phyloP scores from a whole-genome alignment of 2,888 invertebrate species.

The Physocephala rufipes region DNA sequence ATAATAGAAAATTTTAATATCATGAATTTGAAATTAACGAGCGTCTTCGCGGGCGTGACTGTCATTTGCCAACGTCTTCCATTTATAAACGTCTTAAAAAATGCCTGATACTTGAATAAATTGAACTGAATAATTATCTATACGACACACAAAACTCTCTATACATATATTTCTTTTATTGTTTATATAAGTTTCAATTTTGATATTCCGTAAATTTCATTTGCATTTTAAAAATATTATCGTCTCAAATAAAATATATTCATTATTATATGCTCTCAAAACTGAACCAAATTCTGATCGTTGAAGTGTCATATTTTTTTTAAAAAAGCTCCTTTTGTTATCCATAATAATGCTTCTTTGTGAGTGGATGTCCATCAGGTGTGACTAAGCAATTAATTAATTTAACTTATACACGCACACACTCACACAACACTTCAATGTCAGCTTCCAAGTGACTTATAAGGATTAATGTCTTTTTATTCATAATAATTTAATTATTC shows the following conservation, averaged over 20 bases:
- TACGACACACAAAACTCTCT: neutral
- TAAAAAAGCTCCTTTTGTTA: neutral
- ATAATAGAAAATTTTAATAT: no score
- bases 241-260: no score
- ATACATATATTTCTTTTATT: neutral
- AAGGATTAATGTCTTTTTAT: slow-evolving; percentile 6
- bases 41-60: no score
- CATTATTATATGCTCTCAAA: slow-evolving; percentile 21
- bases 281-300: neutral
- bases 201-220: slow-evolving; percentile 14
- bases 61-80: no score
- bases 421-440: neutral
- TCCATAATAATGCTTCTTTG: slow-evolving; percentile 23
- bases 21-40: no score
- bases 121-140: neutral
- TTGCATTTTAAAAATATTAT: slow-evolving; percentile 33
- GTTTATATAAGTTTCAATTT: neutral
- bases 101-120: slow-evolving; percentile 10
- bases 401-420: slow-evolving; percentile 22
- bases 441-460: neutral
- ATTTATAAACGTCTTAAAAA: slow-evolving; percentile 15
- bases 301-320: neutral
- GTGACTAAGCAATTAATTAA: slow-evolving; percentile 34
- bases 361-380: slow-evolving; percentile 7
- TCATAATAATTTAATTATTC: neutral